Base-by-base conservation (phyloP, 2,888 invertebrate species). In the Conistra vaccinii region DNA sequence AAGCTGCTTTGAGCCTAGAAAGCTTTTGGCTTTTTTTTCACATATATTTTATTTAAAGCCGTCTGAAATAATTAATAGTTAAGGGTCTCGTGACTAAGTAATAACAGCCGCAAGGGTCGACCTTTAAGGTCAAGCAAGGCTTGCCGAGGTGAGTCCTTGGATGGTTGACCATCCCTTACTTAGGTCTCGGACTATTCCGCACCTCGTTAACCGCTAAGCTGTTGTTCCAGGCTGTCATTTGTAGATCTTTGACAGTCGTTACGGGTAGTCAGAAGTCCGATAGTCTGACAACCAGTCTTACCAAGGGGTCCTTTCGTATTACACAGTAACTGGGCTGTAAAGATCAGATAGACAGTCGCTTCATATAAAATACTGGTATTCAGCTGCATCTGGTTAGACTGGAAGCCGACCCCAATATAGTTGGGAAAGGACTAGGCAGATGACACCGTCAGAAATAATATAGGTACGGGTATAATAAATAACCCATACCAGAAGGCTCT, bases 11-110 rank as follows among this genome's bases (percentile, higher is more conserved):
- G 72, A n/a, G 35, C n/a, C 20, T n/a, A 29, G 12, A 57, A 77
- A 62, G 42, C 42, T 79, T 76, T 42, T 62, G 17, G 23, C 10
- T 1, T 42, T 61, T 26, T 10, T 53, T 42, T 57, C 3, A 32
- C 3, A 10, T 48, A 23, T 65, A 48, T 63, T 26, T 12, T 42
- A 23, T 63, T n/a, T 74, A 10, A 23, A 23, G 26, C 17, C 29
- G 3, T 48, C 20, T 45, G 45, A 45, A 45, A 45, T 42, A 42
- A 42, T 42, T 12, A 42, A 42, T 42, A 4, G 17, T 45, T 45
- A 5, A 17, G 45, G 17, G 45, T 17, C 1, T 17, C 45, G 17
- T 17, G 7, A 1, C 20, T 29, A 4, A 20, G 9, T 29, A 29
- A 10, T 17, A 29, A 4, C 14, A 58, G 58, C 9, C 20, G 3